Base-by-base conservation (phyloP, 2,113 vertebrate species). In the Atlantisia rogersi region DNA sequence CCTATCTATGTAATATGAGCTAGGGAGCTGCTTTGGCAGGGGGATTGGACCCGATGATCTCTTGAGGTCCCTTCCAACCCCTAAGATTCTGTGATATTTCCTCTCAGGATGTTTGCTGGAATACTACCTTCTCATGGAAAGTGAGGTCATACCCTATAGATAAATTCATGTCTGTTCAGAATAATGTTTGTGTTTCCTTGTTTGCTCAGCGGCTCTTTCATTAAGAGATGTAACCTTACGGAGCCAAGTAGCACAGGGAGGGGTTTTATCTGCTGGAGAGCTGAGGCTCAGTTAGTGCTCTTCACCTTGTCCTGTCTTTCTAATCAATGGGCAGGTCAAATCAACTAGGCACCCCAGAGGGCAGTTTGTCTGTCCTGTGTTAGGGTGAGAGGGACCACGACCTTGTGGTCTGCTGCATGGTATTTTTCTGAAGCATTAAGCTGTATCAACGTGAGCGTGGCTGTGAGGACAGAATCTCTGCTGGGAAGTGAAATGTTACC, bases 401-500 rank as follows among this genome's bases (percentile, higher is more conserved):
- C 53, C 31, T 67, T 35, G 25, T 44, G 50, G 56, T 14, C 37
- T 5, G 2, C 0, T 46, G 31, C 5, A 0, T 67, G 31, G 4
- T 80, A 11, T 35, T 76, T 90, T 68, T 82, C 82, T 55, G 32
- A 70, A 73, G 58, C 24, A 4, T 53, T 87, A 82, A 78, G 59
- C 7, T 90, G 73, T 92, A 42, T 81, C 39, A 53, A 24, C 65
- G 35, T 69, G 64, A 86, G 56, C 21, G 78, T 24, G 10, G 60
- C 85, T 96, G 68, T 88, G 52, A 24, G 35, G 63, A 63, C n/a
- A 31, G 7, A 55, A 13, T 73, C 53, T 77, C 46, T 88, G 60
- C 90, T 86, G 44, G 29, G 68, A 88, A 88, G 77, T 75, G 53
- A 92, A 86, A 70, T 78, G 64, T 74, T 94, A 55, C 48, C 56